Conservation (phyloP, 1,140 invertebrate genomes). For the Bombyx mandarina region DNA sequence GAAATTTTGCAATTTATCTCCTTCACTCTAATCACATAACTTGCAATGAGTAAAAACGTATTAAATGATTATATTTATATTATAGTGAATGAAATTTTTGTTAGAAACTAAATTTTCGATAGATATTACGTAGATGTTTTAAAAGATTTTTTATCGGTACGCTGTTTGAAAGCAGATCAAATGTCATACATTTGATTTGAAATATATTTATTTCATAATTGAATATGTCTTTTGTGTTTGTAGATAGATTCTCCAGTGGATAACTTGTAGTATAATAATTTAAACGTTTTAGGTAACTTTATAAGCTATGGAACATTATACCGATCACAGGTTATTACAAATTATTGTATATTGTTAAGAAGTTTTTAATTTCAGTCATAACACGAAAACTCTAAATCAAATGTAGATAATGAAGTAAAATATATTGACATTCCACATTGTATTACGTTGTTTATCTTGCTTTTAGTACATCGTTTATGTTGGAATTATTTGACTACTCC, state of each 20-base stretch:
- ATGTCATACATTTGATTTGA: conserved; percentile 71
- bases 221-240: conserved; percentile 68
- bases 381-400: conserved; percentile 49
- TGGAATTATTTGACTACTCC: too few species aligned
- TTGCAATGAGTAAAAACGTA: conserved; percentile 40
- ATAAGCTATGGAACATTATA: conserved; percentile 32
- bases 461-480: conserved; percentile 6
- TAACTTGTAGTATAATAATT: conserved; percentile 47
- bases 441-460: conserved; percentile 62
- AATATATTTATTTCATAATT: conserved; percentile 70
- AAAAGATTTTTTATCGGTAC: conserved; percentile 69
- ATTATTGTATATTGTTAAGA: conserved; percentile 63
- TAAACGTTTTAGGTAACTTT: conserved; percentile 27
- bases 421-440: conserved; percentile 70
- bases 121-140: conserved; percentile 65
- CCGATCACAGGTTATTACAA: conserved; percentile 29
- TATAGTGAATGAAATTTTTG: conserved; percentile 63
- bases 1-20: not conserved
- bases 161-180: conserved; percentile 63
- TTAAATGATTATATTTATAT: conserved; percentile 37
- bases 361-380: conserved; percentile 59
- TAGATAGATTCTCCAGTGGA: conserved; percentile 63
- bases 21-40: conserved; percentile 9
- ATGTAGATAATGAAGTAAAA: conserved; percentile 69
- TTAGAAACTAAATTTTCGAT: conserved; percentile 65